A percentile compares a stretch with the other conserved stretches of the same genome.
These are phyloP conservation scores for Cyanoramphus novaezelandiae DNA, from an alignment of 2,113 vertebrate genomes.

Conservation along the genomic window DNA sequence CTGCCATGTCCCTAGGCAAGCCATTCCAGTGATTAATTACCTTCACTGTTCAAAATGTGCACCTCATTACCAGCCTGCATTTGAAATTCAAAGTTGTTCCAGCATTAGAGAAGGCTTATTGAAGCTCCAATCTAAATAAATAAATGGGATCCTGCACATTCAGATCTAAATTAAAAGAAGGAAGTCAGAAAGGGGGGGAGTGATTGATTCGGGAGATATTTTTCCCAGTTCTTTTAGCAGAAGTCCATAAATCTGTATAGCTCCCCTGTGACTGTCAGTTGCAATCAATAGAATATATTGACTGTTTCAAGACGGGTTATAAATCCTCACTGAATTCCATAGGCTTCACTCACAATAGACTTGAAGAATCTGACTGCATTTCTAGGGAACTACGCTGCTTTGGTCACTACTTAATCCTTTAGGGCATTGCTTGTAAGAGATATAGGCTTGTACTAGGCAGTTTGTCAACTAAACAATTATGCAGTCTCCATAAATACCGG, in stretches of 20 bases:
- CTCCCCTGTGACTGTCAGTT: not conserved
- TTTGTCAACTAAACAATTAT: constrained; percentile 38
- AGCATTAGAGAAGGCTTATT: not conserved
- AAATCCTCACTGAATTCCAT: constrained; percentile 3
- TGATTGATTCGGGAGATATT: constrained; percentile 6
- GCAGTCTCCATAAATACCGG: not conserved
- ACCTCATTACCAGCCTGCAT: constrained; percentile 50
- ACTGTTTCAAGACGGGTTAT: not conserved
- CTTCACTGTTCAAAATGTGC: constrained; percentile 43
- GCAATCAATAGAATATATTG: constrained; percentile 2
- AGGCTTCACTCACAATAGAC: not conserved
- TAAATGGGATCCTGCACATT: not conserved
- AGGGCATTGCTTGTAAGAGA: not conserved
- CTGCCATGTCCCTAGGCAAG: constrained; percentile 54
- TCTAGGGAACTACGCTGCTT: not conserved
- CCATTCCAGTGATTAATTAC: constrained; percentile 54
- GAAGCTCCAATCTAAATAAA: constrained; percentile 19
- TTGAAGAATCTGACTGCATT: not conserved
- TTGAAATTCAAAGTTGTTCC: constrained; percentile 47
- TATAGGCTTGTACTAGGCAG: not conserved
- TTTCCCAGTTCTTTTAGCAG: not conserved
- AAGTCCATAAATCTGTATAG: not conserved
- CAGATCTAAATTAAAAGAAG: constrained; percentile 4
- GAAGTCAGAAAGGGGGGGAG: not conserved
- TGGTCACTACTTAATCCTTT: not conserved